Base-by-base conservation (phyloP, 2,888 invertebrate genomes). In the Chouioia cunea region DNA sequence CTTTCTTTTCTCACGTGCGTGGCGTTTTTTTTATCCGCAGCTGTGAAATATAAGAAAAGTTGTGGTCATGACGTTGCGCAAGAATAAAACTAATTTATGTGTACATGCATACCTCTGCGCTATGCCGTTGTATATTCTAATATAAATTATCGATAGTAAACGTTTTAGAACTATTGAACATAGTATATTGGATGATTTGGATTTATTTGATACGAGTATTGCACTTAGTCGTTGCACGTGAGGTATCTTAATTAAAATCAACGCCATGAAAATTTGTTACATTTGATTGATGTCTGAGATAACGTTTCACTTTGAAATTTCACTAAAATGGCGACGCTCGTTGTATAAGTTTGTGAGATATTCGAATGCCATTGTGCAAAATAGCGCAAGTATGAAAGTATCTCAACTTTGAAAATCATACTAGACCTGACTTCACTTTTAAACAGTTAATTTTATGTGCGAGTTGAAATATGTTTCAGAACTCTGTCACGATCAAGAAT, bases 31-130 rank as follows among this genome's bases (percentile, higher is more conserved):
- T 4, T 46, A 16, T 23, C 16, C 12, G 20, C n/a, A 8, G 20
- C 20, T 27, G 46, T 23, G 22, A 43, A 50, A 20, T 18, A 43
- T n/a, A 56, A 68, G 56, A 54, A 60, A 68, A 54, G 22, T 18
- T 6, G 52, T 22, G 62, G 63, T 18, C n/a, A 2, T 20, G 27
- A 48, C n/a, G 43, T 69, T 69, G 57, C 27, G 52, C 52, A 63
- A 69, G 62, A 54, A 47, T 59, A 60, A 67, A 67, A 60, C 60
- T 54, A 54, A 67, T 67, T 50, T 52, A 43, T 22, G 23, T 43
- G 18, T 15, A 43, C 50, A 48, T 57, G 50, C 16, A 22, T 50
- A 14, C 27, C 18, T 1, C 20, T 14, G 18, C 20, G 36, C 20
- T 36, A 47, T 16, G n/a, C 12, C 15, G 44, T 22, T 43, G 10